Percentiles rank a stretch among this genome's conserved stretches.
Conservation (phyloP, 92 coral and sea anemone species). For the Micromussa lordhowensis region DNA sequence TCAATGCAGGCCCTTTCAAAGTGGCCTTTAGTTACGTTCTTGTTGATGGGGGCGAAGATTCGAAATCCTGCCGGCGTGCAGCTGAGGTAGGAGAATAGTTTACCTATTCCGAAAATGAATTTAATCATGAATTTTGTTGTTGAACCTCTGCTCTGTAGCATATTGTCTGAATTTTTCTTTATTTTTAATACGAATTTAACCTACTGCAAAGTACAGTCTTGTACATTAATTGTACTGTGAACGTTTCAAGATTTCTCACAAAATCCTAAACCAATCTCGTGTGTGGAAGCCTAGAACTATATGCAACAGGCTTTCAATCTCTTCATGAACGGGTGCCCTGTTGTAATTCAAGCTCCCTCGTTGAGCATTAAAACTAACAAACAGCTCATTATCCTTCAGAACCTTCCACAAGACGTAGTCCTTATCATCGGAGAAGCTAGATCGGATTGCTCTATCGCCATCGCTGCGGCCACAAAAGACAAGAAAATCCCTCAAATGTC, state of each 20-base stretch:
- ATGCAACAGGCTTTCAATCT: background rate
- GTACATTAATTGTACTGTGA: no score
- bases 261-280: no score
- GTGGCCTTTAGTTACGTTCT: slow-evolving; percentile 89
- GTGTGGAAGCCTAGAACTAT: background rate
- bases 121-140: no score
- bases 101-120: background rate
- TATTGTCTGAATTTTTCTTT: background rate
- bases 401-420: slow-evolving; percentile 86
- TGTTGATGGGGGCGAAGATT: slow-evolving; percentile 80
- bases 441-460: slow-evolving; percentile 93
- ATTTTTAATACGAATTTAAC: no score
- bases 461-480: slow-evolving; percentile 83
- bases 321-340: background rate
- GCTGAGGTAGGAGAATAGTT: slow-evolving; percentile 76
- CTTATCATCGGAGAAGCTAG: slow-evolving; percentile 97
- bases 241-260: no score
- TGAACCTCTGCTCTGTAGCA: background rate
- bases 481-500: slow-evolving; percentile 93
- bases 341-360: background rate
- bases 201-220: background rate
- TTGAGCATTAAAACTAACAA: background rate
- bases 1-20: slow-evolving; percentile 88
- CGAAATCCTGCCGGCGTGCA: slow-evolving; percentile 70
- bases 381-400: slow-evolving; percentile 37